Base-by-base conservation (phyloP, 2,797 vertebrate genomes). In the Gambelia wislizenii region DNA sequence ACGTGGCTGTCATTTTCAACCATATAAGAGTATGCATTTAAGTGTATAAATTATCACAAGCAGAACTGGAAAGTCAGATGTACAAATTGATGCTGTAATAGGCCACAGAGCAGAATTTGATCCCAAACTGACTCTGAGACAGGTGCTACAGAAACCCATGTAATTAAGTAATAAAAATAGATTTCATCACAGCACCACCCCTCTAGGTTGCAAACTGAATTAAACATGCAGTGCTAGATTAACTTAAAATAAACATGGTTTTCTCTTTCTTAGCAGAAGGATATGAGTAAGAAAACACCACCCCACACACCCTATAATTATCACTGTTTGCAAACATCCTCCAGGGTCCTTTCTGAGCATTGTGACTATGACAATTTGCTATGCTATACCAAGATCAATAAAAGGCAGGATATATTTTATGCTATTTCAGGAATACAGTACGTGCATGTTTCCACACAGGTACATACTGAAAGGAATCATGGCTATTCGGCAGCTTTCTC, bases 121-220 rank as follows among this genome's bases (percentile, higher is more conserved):
- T 56, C 64, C 49, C 69, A 2, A n/a, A 22, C 44, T 1, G 52
- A 12, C 22, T 84, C 49, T n/a, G 54, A 22, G 14, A 75, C 78
- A 89, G 84, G 89, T 89, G 89, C 70, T 76, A 44, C 30, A 69
- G 75, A 86, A 44, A 44, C 72, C 56, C 25, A 1, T 54, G 70
- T 67, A 82, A 86, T 89, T 89, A 86, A 77, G 79, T 56, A 83
- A 89, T 86, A 86, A 86, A 89, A 86, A 89, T 86, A 89, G 52
- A 39, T 82, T 1, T 42, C 10, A 76, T n/a, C 47, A 33, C 56
- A 81, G 18, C 13, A 10, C 52, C 88, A 42, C 8, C 44, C 39
- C 22, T 39, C 52, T 47, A 52, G 54, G 84, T 54, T 89, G 54
- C 42, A 72, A 76, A 74, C 77, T n/a, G 84, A 82, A 83, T 77